Evolutionary conservation across 2,888 invertebrate species (phyloP).

Genomic region (Drosophila anceps): DNA sequence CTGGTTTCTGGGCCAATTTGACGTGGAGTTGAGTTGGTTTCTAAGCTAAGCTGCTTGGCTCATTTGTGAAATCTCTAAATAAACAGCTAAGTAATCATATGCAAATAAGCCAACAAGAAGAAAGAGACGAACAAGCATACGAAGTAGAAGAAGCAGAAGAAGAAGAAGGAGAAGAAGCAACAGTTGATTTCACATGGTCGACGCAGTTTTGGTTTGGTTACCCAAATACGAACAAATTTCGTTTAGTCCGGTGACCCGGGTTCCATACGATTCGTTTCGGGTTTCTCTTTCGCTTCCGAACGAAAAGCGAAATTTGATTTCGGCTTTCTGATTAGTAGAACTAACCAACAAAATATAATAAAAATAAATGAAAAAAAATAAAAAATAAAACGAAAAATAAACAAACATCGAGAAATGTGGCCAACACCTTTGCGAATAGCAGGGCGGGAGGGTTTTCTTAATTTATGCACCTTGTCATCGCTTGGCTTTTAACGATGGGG

Average conservation of each 20-base stretch:
- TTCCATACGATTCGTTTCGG: constrained; percentile 75
- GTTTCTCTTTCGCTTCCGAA: constrained; percentile 75
- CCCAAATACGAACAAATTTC: constrained; percentile 70
- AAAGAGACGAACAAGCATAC: constrained; percentile 16
- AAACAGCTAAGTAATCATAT: constrained; percentile 72
- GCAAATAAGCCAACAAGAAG: constrained; percentile 63
- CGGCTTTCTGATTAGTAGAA: constrained; percentile 78
- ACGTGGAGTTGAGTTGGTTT: constrained; percentile 13
- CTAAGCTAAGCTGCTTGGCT: constrained; percentile 50
- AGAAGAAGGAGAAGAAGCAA: constrained; percentile 22
- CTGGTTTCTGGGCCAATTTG: constrained; percentile 37
- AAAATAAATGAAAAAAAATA: constrained; percentile 1
- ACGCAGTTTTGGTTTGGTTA: constrained; percentile 73
- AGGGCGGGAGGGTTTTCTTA: constrained; percentile 50
- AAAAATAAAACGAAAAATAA: constrained; percentile 11
- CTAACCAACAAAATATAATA: constrained; percentile 41
- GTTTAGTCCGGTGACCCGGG: constrained; percentile 61
- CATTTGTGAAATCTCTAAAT: constrained; percentile 73
- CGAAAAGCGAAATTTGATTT: constrained; percentile 82
- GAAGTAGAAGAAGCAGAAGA: constrained; percentile 16
- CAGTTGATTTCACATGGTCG: constrained; percentile 49
- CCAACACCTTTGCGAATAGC: constrained; percentile 55
- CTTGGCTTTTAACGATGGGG: constrained; percentile 54
- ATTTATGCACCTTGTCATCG: constrained; percentile 77
- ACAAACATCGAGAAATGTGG: constrained; percentile 35